A percentile compares a stretch with the other conserved stretches of the same genome.
Evolutionary conservation across 1,140 invertebrate species (phyloP).

Genomic region (Epicauta chinensis): DNA sequence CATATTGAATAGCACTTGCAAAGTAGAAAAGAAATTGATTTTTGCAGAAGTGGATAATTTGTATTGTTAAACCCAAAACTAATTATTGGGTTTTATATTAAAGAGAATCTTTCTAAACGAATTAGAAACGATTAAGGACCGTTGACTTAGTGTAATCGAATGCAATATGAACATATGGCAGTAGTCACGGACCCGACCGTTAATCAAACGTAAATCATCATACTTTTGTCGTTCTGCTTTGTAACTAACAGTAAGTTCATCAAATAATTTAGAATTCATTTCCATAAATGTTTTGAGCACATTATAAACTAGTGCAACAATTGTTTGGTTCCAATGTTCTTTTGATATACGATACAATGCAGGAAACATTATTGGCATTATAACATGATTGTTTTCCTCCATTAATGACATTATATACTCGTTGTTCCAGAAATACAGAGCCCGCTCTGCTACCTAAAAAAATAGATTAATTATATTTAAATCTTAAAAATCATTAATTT

Average conservation of each 20-base stretch:
- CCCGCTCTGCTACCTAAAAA: conserved; percentile 91
- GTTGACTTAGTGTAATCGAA: too few species aligned
- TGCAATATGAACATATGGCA: too few species aligned
- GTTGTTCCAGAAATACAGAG: conserved; percentile 95
- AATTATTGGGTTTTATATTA: too few species aligned
- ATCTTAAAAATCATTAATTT: too few species aligned
- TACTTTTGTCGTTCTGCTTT: conserved; percentile 97
- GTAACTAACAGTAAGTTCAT: conserved; percentile 96
- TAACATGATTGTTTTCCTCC: conserved; percentile 86
- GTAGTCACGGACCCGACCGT: too few species aligned
- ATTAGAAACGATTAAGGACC: too few species aligned
- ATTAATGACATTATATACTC: conserved; percentile 94
- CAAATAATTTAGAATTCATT: conserved; percentile 99
- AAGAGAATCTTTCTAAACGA: too few species aligned
- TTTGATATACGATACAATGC: conserved; percentile 97
- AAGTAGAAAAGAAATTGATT: too few species aligned
- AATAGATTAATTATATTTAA: not conserved
- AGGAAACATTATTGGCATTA: conserved; percentile 94
- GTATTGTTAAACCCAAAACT: too few species aligned
- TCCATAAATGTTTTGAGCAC: conserved; percentile 99
- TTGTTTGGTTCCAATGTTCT: conserved; percentile 99
- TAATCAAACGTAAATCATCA: conserved; percentile 33
- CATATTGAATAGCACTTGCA: too few species aligned
- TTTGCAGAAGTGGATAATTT: too few species aligned
- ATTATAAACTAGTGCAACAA: conserved; percentile 98